Conservation (phyloP, 2,888 invertebrate genomes). For the Calameuta filiformis region DNA sequence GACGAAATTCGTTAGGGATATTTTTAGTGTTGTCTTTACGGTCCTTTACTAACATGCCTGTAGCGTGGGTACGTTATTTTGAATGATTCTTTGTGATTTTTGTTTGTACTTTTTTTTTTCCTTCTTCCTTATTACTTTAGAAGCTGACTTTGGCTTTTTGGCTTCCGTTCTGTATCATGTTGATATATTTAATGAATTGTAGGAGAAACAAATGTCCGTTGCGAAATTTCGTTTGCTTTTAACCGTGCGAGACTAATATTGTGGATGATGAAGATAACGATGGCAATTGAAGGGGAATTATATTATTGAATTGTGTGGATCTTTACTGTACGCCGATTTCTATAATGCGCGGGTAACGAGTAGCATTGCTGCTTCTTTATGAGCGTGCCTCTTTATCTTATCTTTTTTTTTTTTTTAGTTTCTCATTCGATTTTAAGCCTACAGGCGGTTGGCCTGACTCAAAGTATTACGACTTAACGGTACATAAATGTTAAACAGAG, state of each 20-base stretch:
- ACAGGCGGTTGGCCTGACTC: constrained; percentile 31
- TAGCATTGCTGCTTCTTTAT: constrained; percentile 2
- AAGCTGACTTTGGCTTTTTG: background rate
- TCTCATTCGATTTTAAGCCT: constrained; percentile 30
- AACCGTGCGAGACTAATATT: background rate
- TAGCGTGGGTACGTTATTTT: background rate
- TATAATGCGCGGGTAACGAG: background rate
- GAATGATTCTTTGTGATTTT: background rate
- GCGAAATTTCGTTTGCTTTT: background rate
- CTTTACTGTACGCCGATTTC: background rate
- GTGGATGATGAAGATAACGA: background rate
- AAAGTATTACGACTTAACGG: constrained; percentile 36
- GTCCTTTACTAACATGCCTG: background rate
- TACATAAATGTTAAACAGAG: constrained; percentile 13
- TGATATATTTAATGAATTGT: background rate
- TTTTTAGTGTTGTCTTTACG: background rate
- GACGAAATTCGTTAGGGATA: no score
- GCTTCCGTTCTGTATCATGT: background rate
- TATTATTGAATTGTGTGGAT: background rate
- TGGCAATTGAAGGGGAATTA: background rate
- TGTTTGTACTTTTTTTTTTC: background rate
- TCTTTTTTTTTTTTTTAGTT: constrained; percentile 1
- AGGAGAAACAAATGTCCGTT: background rate
- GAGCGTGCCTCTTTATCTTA: background rate
- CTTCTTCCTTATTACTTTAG: no score